Evolutionary conservation across 2,113 vertebrate species (phyloP).

Genomic region (Alexandromys fortis): DNA sequence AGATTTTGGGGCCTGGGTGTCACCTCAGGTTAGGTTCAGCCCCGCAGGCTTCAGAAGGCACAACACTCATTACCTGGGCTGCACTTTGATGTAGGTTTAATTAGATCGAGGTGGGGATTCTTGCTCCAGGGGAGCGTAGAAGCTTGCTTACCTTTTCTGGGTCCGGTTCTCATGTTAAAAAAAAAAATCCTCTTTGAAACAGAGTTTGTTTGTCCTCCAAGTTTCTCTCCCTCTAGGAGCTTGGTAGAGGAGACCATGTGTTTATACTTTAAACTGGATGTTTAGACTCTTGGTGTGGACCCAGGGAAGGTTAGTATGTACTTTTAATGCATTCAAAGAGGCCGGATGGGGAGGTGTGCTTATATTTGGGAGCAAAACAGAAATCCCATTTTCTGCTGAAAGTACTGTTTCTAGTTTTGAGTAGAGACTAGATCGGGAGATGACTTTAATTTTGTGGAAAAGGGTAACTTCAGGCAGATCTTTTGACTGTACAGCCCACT

Average conservation of each 20-base stretch:
- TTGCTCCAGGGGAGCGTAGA: conserved; percentile 58
- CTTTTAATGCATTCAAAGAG: not conserved
- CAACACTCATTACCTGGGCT: not conserved
- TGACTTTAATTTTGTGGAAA: conserved; percentile 17
- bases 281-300: conserved; percentile 66
- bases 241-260: conserved; percentile 50
- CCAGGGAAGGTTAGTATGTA: conserved; percentile 43
- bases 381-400: conserved; percentile 34
- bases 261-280: conserved; percentile 69
- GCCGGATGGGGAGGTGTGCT: not conserved
- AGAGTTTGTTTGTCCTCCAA: conserved; percentile 59
- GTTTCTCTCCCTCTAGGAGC: conserved; percentile 22
- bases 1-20: not conserved
- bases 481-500: not conserved
- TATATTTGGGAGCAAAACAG: not conserved
- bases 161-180: conserved; percentile 26
- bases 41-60: not conserved
- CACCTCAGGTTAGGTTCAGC: not conserved
- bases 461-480: not conserved
- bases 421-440: not conserved
- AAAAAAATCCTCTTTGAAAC: conserved; percentile 53
- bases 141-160: conserved; percentile 53
- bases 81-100: conserved; percentile 31
- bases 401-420: not conserved
- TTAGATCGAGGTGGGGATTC: conserved; percentile 3